These are phyloP conservation scores for Chloropsis hardwickii DNA, from an alignment of 2,113 vertebrate genomes.

Conservation along the genomic window DNA sequence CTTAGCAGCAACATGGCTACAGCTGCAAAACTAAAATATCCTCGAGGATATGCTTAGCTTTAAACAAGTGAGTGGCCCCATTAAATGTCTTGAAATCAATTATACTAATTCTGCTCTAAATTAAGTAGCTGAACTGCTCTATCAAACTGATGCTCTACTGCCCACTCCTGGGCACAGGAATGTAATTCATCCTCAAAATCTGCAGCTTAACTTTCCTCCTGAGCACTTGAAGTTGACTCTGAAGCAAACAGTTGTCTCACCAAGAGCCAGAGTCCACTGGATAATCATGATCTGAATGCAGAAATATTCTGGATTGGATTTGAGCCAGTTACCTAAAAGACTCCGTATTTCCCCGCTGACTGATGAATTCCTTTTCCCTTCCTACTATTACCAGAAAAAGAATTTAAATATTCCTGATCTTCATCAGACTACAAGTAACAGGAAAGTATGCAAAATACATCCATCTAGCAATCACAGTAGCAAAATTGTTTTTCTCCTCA, in stretches of 20 bases:
- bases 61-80: background rate
- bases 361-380: background rate
- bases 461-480: background rate
- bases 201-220: background rate
- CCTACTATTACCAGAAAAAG: background rate
- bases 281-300: background rate
- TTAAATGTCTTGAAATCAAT: background rate
- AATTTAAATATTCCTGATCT: background rate
- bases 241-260: background rate
- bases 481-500: background rate
- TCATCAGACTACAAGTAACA: background rate
- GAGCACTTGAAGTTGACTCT: background rate
- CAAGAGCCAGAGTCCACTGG: background rate
- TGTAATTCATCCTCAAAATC: background rate
- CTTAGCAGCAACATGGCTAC: background rate
- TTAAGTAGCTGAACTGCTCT: background rate
- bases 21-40: background rate
- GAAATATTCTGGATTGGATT: background rate
- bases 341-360: background rate
- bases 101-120: background rate
- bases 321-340: background rate
- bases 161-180: conserved; percentile 11
- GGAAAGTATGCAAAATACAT: background rate
- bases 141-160: conserved; percentile 27
- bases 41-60: background rate